Base-by-base conservation (phyloP, 2,888 invertebrate genomes). In the Cephus spinipes region DNA sequence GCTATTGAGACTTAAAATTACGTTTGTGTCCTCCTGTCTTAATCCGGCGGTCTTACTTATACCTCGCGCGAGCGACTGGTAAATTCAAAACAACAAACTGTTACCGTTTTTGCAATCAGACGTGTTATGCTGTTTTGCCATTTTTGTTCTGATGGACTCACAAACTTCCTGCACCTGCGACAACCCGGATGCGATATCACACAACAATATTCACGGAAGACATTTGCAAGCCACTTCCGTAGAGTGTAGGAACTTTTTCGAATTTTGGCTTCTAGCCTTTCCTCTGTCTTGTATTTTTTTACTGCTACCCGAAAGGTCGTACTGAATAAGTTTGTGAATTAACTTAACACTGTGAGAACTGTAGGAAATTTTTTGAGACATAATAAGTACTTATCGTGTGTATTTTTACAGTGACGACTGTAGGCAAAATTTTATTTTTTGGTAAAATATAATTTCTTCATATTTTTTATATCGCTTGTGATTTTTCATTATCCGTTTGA, bases 91-190 rank as follows among this genome's bases (percentile, higher is more conserved):
- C 31, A 32, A 71, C 71, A 71, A 71, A 32, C 71, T 71, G 31
- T 32, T 32, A 30, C 31, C 11, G 33, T 30, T 71, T 71, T 30
- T 71, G 33, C 71, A 71, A 31, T 71, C 71, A 11, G 32, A 71
- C 30, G 30, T 33, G 31, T 71, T 71, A 30, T 71, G 33, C 71
- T 32, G 32, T 32, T 71, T 31, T 23, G 15, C 33, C 33, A 71
- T 30, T 32, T 33, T 71, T 31, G 3, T 23, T 55, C 55, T 55
- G 55, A 55, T 55, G 55, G 23, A 55, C 55, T 55, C 55, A 55
- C 33, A 87, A 79, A 68, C 73, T 73, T 40, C 86, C 55, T 86
- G 73, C 86, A 84, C 6, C 36, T 71, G n/a, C 82, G 73, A 73
- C 76, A 81, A 73, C 76, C 77, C 1, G 74, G n/a, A 55, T 23